Evolutionary conservation across 2,888 invertebrate species (phyloP).

Genomic region (Bunonema sp.): DNA sequence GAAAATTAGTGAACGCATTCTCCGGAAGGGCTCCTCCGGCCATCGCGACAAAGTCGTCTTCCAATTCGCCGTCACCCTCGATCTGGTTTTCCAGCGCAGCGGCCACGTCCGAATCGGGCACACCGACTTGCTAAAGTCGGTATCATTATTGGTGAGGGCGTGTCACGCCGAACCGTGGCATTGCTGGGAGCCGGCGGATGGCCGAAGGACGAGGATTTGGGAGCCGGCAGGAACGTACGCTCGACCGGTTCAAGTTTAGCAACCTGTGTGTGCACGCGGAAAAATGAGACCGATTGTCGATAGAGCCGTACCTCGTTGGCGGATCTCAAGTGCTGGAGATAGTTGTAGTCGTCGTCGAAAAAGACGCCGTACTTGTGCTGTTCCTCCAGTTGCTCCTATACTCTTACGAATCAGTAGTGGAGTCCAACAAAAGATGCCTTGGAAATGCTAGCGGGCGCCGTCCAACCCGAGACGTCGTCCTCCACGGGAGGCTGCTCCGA

Average conservation of each 20-base stretch:
- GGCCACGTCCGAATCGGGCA: conserved; percentile 77
- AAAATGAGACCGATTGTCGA: no score
- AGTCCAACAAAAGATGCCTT: neutral
- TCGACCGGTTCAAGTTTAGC: conserved; percentile 6
- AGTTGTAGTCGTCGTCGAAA: conserved; percentile 86
- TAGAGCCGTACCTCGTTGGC: conserved; percentile 28
- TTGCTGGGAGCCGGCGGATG: no score
- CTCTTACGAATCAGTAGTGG: neutral
- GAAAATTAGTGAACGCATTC: neutral
- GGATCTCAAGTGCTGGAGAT: conserved; percentile 72
- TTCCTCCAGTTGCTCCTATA: conserved; percentile 38
- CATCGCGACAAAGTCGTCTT: conserved; percentile 75
- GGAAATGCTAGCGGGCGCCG: neutral
- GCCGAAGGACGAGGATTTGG: conserved; percentile 5
- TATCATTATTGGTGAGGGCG: no score
- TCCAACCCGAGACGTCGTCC: no score
- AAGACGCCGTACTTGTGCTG: conserved; percentile 74
- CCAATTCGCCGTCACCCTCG: conserved; percentile 68
- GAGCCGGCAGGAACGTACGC: conserved; percentile 7
- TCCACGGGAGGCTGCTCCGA: conserved; percentile 1
- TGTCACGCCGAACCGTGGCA: no score
- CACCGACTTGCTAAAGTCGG: no score
- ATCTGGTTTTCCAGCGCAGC: conserved; percentile 80
- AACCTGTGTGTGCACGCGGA: neutral
- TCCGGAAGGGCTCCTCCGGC: conserved; percentile 54